These are phyloP conservation scores for Caenorhabditis becei DNA, from an alignment of 2,888 invertebrate genomes.

Conservation along the genomic window DNA sequence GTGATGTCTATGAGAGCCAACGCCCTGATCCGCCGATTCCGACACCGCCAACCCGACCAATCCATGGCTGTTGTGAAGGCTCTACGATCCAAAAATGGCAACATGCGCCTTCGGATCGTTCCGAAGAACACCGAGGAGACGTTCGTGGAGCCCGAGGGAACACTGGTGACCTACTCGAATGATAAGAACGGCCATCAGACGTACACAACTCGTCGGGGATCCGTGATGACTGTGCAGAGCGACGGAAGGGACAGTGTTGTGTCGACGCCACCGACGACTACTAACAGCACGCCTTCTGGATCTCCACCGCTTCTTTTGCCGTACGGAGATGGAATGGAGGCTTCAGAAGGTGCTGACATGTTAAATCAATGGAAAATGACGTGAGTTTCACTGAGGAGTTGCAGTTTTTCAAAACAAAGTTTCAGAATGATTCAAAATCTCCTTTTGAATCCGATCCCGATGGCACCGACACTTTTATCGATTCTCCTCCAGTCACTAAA, in stretches of 20 bases:
- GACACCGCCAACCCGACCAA: slow-evolving; percentile 69
- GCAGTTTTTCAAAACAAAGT: too few relatives aligned
- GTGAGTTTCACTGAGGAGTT: too few relatives aligned
- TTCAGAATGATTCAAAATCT: slow-evolving; percentile 45
- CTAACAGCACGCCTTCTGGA: slow-evolving; percentile 39
- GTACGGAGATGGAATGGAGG: slow-evolving; percentile 37
- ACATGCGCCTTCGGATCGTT: slow-evolving; percentile 69
- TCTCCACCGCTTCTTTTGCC: slow-evolving; percentile 41
- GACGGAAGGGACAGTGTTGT: slow-evolving; percentile 37
- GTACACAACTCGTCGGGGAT: slow-evolving; percentile 48
- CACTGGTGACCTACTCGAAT: slow-evolving; percentile 52
- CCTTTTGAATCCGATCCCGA: background rate
- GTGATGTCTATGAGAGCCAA: slow-evolving; percentile 75
- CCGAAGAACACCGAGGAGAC: slow-evolving; percentile 50
- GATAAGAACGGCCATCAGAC: slow-evolving; percentile 51
- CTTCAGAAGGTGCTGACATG: too few relatives aligned
- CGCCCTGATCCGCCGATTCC: slow-evolving; percentile 75
- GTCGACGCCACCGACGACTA: slow-evolving; percentile 25
- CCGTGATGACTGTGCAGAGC: slow-evolving; percentile 31
- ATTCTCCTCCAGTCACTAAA: slow-evolving; percentile 18
- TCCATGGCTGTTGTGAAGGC: slow-evolving; percentile 67
- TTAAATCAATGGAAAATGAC: too few relatives aligned
- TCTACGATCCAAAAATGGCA: slow-evolving; percentile 71
- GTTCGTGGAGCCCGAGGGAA: slow-evolving; percentile 25
- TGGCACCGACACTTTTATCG: slow-evolving; percentile 21